Evolutionary conservation across 1,140 invertebrate genomes (phyloP).

Genomic region (Drosophila watanabei): DNA sequence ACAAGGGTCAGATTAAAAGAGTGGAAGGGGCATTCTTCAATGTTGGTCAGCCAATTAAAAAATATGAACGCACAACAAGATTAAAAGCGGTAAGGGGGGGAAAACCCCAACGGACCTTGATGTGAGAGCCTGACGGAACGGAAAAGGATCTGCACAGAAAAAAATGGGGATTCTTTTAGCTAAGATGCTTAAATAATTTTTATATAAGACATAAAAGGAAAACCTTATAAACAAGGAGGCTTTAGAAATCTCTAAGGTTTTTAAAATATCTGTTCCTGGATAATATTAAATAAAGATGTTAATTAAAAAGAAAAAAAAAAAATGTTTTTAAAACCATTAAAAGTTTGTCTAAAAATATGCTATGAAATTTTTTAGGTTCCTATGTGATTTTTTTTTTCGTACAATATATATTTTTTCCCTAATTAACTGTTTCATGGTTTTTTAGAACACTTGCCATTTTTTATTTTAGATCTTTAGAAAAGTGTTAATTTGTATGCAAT

Average conservation of each 20-base stretch:
- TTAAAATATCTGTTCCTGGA: too few species aligned
- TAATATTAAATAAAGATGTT: too few species aligned
- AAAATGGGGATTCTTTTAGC: background rate
- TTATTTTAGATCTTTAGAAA: too few species aligned
- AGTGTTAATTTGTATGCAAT: too few species aligned
- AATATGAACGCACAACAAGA: slow-evolving; percentile 58
- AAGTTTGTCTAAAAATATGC: background rate
- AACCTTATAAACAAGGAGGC: background rate
- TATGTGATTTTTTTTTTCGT: too few species aligned
- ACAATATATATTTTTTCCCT: too few species aligned
- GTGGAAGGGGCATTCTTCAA: slow-evolving; percentile 30
- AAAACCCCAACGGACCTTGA: slow-evolving; percentile 23
- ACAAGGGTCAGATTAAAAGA: slow-evolving; percentile 28
- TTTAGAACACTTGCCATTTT: too few species aligned
- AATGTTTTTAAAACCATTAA: background rate
- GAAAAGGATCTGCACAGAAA: background rate
- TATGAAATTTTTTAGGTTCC: background rate
- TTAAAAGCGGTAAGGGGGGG: slow-evolving; percentile 28
- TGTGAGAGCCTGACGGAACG: slow-evolving; percentile 6
- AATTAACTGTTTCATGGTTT: too few species aligned
- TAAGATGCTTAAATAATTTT: background rate
- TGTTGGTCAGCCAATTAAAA: slow-evolving; percentile 68
- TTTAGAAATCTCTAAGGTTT: background rate
- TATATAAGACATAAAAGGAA: background rate
- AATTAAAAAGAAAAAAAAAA: too few species aligned